Evolutionary conservation across 2,113 vertebrate species (phyloP).

Genomic region (Lampris megalopsis): DNA sequence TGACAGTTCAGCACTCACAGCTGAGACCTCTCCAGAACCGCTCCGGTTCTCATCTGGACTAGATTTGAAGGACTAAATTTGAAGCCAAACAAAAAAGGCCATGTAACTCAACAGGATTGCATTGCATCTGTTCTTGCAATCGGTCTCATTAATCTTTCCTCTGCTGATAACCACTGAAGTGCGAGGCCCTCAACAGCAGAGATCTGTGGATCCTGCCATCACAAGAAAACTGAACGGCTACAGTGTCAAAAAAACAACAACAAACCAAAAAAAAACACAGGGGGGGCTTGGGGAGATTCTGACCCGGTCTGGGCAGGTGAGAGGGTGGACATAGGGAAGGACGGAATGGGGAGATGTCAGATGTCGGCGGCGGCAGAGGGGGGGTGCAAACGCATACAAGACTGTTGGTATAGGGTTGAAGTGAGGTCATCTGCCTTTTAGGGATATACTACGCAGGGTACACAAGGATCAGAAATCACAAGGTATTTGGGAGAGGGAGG

Average conservation of each 20-base stretch:
- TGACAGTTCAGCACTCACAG: slow-evolving; percentile 11
- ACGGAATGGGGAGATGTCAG: slow-evolving; percentile 9
- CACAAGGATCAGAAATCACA: slow-evolving; percentile 13
- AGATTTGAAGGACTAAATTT: neutral
- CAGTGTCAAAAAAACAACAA: slow-evolving; percentile 11
- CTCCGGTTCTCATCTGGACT: neutral
- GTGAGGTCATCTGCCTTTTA: slow-evolving; percentile 7
- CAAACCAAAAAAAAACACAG: neutral
- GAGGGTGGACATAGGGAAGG: neutral
- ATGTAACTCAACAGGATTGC: neutral
- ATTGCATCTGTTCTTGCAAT: neutral
- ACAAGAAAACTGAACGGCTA: slow-evolving; percentile 3
- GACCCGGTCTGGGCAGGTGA: slow-evolving; percentile 11
- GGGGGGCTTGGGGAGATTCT: neutral
- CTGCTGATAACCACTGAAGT: neutral
- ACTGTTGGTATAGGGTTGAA: neutral
- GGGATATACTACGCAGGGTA: slow-evolving; percentile 6
- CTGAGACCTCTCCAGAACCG: slow-evolving; percentile 14
- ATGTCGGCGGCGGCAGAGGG: neutral
- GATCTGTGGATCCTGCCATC: slow-evolving; percentile 45
- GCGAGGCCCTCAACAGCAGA: slow-evolving; percentile 36
- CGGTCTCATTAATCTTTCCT: neutral
- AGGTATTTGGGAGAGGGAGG: slow-evolving; percentile 11
- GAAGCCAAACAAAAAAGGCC: slow-evolving; percentile 9
- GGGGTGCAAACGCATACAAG: neutral